Conservation (phyloP, 2,888 invertebrate genomes). For the Anorthoa munda region DNA sequence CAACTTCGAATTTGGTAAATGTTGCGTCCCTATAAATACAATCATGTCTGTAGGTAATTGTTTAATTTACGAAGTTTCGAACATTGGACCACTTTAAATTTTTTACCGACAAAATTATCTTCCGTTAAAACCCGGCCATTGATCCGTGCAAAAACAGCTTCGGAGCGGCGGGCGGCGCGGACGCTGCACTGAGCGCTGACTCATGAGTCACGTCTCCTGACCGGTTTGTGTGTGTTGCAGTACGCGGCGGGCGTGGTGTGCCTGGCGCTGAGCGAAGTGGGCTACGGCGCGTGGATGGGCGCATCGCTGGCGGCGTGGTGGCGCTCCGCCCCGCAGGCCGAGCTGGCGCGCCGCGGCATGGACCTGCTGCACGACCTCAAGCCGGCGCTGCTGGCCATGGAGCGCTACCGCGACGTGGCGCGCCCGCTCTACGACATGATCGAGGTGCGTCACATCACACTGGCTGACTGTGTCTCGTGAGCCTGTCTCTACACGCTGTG, state of each 20-base stretch:
- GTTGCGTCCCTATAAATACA: neutral
- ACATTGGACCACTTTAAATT: neutral
- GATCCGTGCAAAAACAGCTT: slow-evolving; percentile 21
- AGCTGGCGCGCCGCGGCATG: slow-evolving; percentile 85
- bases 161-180: neutral
- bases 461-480: neutral
- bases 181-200: neutral
- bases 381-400: slow-evolving; percentile 87
- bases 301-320: slow-evolving; percentile 87
- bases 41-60: neutral
- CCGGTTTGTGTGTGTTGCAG: slow-evolving; percentile 59
- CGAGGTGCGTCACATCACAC: slow-evolving; percentile 74
- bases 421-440: slow-evolving; percentile 86
- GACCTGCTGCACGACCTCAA: slow-evolving; percentile 88
- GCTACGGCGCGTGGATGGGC: slow-evolving; percentile 88
- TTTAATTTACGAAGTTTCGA: neutral
- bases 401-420: slow-evolving; percentile 84
- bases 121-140: slow-evolving; percentile 18
- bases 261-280: slow-evolving; percentile 84
- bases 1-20: neutral
- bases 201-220: neutral
- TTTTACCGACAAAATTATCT: slow-evolving; percentile 17
- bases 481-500: neutral
- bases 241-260: slow-evolving; percentile 84
- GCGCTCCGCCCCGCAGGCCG: slow-evolving; percentile 85